Conservation (phyloP, 1,140 invertebrate genomes). For the Saccostrea glomerata region DNA sequence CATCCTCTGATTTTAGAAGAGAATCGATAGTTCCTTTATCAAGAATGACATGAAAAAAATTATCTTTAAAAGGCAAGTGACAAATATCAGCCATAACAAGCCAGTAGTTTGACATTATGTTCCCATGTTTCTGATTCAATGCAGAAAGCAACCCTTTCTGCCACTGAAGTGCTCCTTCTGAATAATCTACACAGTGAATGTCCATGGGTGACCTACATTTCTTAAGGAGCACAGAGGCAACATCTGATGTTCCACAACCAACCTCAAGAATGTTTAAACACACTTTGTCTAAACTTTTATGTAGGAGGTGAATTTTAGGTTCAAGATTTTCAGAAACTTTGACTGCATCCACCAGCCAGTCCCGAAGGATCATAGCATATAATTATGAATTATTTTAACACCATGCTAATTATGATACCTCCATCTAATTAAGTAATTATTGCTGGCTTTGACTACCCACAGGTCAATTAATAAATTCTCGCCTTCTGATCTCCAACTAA, state of each 20-base stretch:
- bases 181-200: constrained; percentile 58
- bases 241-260: constrained; percentile 59
- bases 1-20: constrained; percentile 65
- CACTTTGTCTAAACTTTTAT: not conserved
- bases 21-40: constrained; percentile 72
- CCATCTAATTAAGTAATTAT: too few relatives aligned
- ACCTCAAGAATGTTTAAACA: constrained; percentile 54
- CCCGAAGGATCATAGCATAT: too few relatives aligned
- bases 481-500: too few relatives aligned
- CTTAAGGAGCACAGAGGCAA: constrained; percentile 46
- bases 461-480: too few relatives aligned
- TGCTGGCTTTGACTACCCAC: too few relatives aligned
- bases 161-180: constrained; percentile 47
- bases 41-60: constrained; percentile 61
- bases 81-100: constrained; percentile 57
- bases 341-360: constrained; percentile 52
- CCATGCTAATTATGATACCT: too few relatives aligned
- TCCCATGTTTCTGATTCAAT: not conserved
- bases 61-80: constrained; percentile 57
- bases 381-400: too few relatives aligned
- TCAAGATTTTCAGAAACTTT: constrained; percentile 43
- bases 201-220: constrained; percentile 41
- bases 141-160: constrained; percentile 36
- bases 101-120: constrained; percentile 33
- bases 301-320: not conserved